Percentiles rank a stretch among this genome's conserved stretches.
Conservation (phyloP, 2,797 vertebrate species). For the Lutjanus campechanus region DNA sequence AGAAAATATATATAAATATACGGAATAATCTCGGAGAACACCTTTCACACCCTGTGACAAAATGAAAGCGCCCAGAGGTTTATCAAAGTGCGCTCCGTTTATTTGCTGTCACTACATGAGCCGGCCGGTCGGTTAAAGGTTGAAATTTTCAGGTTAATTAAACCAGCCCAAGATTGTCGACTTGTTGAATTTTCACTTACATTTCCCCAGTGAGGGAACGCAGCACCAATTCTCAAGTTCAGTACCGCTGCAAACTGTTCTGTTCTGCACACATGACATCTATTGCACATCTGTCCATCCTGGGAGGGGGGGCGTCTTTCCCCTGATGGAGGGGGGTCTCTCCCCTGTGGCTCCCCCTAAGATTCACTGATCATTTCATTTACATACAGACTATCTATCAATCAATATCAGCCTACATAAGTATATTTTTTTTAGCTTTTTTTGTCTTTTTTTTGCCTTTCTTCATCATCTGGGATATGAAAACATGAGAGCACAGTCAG, state of each 20-base stretch:
- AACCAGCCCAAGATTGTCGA: not conserved
- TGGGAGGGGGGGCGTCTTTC: no score
- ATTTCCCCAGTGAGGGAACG: not conserved
- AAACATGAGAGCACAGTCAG: no score
- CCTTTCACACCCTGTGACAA: conserved; percentile 22
- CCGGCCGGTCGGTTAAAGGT: conserved; percentile 13
- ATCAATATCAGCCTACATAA: no score
- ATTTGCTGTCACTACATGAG: conserved; percentile 29
- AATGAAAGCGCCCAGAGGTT: not conserved
- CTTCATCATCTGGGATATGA: no score
- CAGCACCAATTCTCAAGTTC: not conserved
- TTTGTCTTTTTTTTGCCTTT: no score
- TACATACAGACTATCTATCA: no score
- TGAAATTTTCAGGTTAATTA: not conserved
- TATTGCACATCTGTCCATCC: no score
- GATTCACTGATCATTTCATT: no score
- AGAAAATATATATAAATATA: conserved; percentile 31
- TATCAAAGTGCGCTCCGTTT: conserved; percentile 15
- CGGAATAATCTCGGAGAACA: conserved; percentile 16
- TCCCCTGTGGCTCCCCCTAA: no score
- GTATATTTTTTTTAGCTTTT: no score
- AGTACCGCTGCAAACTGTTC: not conserved
- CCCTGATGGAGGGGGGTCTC: no score
- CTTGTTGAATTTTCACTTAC: not conserved
- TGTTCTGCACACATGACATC: no score